phyloP scores from a whole-genome alignment of 2,797 vertebrate species.

The Nasua narica region DNA sequence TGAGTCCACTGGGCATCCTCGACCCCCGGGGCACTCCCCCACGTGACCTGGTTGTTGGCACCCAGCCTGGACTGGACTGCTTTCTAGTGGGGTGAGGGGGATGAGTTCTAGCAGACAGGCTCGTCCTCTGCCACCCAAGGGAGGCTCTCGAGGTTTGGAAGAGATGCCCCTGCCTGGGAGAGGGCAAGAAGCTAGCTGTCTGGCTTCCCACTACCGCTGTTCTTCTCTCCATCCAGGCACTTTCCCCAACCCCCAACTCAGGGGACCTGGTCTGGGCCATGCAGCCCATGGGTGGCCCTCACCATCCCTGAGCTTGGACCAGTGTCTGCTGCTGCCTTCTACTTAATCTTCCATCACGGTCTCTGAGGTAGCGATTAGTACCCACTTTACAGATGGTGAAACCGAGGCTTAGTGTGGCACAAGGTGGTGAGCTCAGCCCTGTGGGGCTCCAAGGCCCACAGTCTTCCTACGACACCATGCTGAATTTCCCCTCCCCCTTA shows the following conservation, averaged over 20 bases:
- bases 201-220: background rate
- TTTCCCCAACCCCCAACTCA: background rate
- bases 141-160: background rate
- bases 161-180: background rate
- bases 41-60: fast-evolving
- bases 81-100: background rate
- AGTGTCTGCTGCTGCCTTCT: background rate
- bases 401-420: background rate
- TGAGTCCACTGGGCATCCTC: background rate
- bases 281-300: background rate
- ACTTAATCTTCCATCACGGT: background rate
- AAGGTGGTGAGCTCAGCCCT: background rate
- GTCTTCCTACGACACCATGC: background rate
- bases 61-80: background rate
- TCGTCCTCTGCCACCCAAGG: background rate
- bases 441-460: background rate
- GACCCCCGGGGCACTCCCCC: background rate
- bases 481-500: background rate
- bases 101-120: background rate
- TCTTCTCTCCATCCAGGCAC: background rate
- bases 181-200: background rate
- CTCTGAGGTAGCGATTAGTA: background rate
- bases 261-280: background rate
- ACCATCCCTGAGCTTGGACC: background rate
- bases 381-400: background rate